Conservation (phyloP, 2,797 vertebrate genomes). For the Takifugu ocellatus region DNA sequence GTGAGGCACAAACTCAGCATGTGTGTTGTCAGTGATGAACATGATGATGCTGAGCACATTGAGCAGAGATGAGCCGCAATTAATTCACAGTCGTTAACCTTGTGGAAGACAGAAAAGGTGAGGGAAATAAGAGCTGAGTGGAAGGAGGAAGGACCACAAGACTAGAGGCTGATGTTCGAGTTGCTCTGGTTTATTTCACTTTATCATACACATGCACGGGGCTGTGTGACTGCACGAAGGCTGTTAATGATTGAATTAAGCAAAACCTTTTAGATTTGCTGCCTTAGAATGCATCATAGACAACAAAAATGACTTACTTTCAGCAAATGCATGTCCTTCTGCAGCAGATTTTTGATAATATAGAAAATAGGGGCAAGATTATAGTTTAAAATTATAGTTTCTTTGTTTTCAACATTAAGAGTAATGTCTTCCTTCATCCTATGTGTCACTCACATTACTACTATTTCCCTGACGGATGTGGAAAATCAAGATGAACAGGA, state of each 20-base stretch:
- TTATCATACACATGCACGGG: too few relatives aligned
- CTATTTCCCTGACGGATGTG: not conserved
- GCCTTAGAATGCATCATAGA: too few relatives aligned
- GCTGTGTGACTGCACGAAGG: too few relatives aligned
- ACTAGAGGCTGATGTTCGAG: slow-evolving; percentile 12
- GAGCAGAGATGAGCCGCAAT: slow-evolving; percentile 48
- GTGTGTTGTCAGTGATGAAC: slow-evolving; percentile 34
- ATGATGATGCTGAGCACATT: slow-evolving; percentile 49
- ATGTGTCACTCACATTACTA: not conserved
- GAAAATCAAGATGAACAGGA: slow-evolving; percentile 8
- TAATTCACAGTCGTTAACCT: slow-evolving; percentile 33
- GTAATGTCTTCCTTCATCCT: not conserved
- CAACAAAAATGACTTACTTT: too few relatives aligned
- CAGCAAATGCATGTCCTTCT: too few relatives aligned
- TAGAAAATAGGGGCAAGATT: too few relatives aligned
- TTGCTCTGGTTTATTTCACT: too few relatives aligned
- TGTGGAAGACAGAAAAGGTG: slow-evolving; percentile 21
- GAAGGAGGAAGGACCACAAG: slow-evolving; percentile 14
- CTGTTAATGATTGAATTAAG: too few relatives aligned
- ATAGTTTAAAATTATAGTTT: too few relatives aligned
- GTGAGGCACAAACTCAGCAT: slow-evolving; percentile 14
- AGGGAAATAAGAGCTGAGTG: slow-evolving; percentile 32
- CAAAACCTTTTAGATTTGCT: too few relatives aligned
- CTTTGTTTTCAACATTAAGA: not conserved
- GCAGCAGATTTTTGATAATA: too few relatives aligned